phyloP scores from a whole-genome alignment of 2,113 vertebrate genomes.

The Acrocephalus arundinaceus region DNA sequence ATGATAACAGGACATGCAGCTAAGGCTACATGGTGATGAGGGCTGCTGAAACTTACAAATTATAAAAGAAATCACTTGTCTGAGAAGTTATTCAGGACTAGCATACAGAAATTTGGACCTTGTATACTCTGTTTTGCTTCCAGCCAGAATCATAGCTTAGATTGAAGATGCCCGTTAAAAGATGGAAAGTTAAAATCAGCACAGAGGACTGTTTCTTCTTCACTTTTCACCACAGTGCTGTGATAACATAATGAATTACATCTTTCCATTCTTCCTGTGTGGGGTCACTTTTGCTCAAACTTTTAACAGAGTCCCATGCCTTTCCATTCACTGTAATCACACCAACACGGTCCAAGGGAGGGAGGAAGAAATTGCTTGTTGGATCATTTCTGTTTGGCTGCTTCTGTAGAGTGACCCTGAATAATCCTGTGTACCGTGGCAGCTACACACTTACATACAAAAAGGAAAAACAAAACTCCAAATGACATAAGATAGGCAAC shows the following conservation, averaged over 20 bases:
- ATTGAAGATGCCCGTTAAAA: neutral
- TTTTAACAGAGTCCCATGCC: neutral
- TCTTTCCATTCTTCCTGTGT: neutral
- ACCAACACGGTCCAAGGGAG: neutral
- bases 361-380: neutral
- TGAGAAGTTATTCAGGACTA: neutral
- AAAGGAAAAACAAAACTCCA: neutral
- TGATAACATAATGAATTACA: neutral
- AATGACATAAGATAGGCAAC: conserved; percentile 17
- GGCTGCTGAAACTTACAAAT: neutral
- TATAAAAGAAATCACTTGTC: neutral
- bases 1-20: neutral
- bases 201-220: conserved; percentile 40
- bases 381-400: conserved; percentile 34
- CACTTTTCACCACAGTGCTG: neutral
- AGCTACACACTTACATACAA: neutral
- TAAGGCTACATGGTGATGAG: neutral
- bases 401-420: neutral
- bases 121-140: neutral
- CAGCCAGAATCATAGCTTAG: neutral
- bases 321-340: neutral
- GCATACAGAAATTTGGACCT: neutral
- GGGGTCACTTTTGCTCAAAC: neutral
- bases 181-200: neutral
- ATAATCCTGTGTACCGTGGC: neutral